These are phyloP conservation scores for Misgurnus mizolepis DNA, from an alignment of 2,113 vertebrate genomes.

Conservation along the genomic window DNA sequence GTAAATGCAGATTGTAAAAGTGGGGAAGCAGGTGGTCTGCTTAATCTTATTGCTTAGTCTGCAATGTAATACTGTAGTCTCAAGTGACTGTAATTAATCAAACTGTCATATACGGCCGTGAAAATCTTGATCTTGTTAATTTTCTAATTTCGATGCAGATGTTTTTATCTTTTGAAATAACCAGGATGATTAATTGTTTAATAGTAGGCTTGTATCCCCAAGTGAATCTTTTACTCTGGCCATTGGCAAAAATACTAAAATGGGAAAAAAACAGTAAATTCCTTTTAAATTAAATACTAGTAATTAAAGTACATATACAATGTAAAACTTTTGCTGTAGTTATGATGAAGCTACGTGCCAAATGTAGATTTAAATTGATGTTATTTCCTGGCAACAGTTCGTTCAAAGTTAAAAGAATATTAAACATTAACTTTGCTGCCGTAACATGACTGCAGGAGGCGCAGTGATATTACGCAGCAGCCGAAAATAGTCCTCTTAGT, in stretches of 20 bases:
- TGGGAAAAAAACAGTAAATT: not conserved
- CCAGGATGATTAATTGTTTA: conserved; percentile 76
- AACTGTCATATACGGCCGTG: conserved; percentile 57
- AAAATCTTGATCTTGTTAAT: conserved; percentile 61
- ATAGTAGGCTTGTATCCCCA: conserved; percentile 59
- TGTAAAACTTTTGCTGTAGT: too few relatives aligned
- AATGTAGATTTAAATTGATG: too few relatives aligned
- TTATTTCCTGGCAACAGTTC: too few relatives aligned
- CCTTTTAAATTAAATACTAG: too few relatives aligned
- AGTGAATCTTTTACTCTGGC: conserved; percentile 53
- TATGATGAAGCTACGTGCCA: too few relatives aligned
- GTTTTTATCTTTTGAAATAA: conserved; percentile 65
- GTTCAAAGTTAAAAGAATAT: too few relatives aligned
- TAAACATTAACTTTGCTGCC: too few relatives aligned
- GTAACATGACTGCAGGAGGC: too few relatives aligned
- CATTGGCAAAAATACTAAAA: conserved; percentile 33
- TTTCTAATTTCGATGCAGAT: conserved; percentile 70
- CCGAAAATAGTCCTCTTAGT: too few relatives aligned
- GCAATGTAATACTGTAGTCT: conserved; percentile 45
- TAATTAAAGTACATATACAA: too few relatives aligned
- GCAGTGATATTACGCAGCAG: too few relatives aligned
- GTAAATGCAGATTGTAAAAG: not conserved
- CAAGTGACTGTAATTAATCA: conserved; percentile 74
- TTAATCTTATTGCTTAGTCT: not conserved
- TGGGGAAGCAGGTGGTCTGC: conserved; percentile 45